Percentiles rank a stretch among this genome's conserved stretches.
These are phyloP conservation scores for Lordiphosa mommai DNA, from an alignment of 1,140 invertebrate species.

Conservation along the genomic window DNA sequence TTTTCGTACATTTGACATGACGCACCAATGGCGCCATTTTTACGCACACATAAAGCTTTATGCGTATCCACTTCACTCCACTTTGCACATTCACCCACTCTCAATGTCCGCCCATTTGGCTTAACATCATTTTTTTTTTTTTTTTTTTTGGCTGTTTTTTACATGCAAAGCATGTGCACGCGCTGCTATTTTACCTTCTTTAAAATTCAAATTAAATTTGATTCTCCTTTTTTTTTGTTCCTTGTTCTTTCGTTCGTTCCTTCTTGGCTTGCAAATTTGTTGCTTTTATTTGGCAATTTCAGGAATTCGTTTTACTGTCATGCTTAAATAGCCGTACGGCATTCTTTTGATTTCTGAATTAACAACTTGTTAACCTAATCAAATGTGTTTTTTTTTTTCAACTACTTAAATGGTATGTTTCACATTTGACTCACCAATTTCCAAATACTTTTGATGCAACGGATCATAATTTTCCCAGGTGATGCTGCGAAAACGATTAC, in stretches of 20 bases:
- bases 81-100: not conserved
- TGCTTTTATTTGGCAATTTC: slow-evolving; percentile 48
- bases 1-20: slow-evolving; percentile 62
- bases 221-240: slow-evolving; percentile 31
- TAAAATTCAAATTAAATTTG: slow-evolving; percentile 72
- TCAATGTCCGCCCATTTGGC: not conserved
- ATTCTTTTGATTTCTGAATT: slow-evolving; percentile 7
- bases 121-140: not conserved
- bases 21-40: slow-evolving; percentile 44
- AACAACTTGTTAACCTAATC: not conserved
- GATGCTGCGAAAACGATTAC: slow-evolving; percentile 89
- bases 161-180: slow-evolving; percentile 45
- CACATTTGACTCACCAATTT: slow-evolving; percentile 92
- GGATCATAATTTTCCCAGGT: slow-evolving; percentile 95
- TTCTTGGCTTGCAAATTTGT: slow-evolving; percentile 32
- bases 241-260: slow-evolving; percentile 7
- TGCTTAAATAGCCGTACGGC: slow-evolving; percentile 35
- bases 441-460: slow-evolving; percentile 94
- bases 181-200: slow-evolving; percentile 37
- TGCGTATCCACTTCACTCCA: slow-evolving; percentile 9
- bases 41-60: slow-evolving; percentile 50
- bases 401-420: not conserved
- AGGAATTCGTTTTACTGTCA: slow-evolving; percentile 41
- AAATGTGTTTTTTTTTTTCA: not conserved
- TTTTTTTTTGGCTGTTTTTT: slow-evolving; percentile 23